Conservation (phyloP, 1,140 invertebrate species). For the Atta cephalotes region DNA sequence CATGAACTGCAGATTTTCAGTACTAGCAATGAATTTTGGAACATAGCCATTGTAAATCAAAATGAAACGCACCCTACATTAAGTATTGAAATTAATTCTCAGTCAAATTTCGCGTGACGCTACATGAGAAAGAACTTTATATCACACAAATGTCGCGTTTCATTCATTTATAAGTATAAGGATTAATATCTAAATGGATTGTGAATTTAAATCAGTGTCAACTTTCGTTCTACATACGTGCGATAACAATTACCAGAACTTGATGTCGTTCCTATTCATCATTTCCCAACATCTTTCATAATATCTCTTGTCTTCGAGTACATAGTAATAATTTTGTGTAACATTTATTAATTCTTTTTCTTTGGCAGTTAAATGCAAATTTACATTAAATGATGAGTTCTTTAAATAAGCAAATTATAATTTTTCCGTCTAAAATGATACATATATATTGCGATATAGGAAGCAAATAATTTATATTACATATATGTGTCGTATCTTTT, state of each 20-base stretch:
- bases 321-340: constrained; percentile 32
- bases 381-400: constrained; percentile 14
- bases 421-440: background rate
- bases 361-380: constrained; percentile 25
- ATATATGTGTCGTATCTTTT: background rate
- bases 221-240: constrained; percentile 46
- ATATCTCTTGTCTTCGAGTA: constrained; percentile 34
- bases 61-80: too few species aligned
- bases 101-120: background rate
- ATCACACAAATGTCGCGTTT: background rate
- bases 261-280: constrained; percentile 8
- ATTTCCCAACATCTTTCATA: constrained; percentile 50
- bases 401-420: constrained; percentile 5
- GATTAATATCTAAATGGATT: background rate
- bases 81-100: background rate
- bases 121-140: constrained; percentile 15
- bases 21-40: too few species aligned
- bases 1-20: too few species aligned
- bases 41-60: too few species aligned
- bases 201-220: constrained; percentile 25
- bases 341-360: background rate
- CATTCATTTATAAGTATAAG: constrained; percentile 14
- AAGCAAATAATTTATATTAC: background rate
- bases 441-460: background rate
- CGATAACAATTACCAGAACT: constrained; percentile 45